Evolutionary conservation across 1,140 invertebrate species (phyloP).

Genomic region (Bradynema listronoti): DNA sequence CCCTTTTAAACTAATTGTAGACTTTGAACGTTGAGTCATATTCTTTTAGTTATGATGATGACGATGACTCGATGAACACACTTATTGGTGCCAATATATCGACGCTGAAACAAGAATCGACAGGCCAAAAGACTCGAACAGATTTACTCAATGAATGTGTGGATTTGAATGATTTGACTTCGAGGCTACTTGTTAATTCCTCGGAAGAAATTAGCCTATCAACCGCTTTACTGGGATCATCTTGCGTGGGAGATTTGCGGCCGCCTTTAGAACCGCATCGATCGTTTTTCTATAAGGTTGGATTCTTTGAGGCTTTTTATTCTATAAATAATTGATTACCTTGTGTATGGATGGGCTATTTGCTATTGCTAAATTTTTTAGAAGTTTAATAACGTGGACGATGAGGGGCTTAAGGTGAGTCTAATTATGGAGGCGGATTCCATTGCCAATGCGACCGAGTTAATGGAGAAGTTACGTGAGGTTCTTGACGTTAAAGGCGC

Average conservation of each 20-base stretch:
- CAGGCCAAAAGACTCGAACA: background rate
- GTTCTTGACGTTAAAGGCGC: constrained; percentile 4
- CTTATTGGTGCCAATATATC: no score
- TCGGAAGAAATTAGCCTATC: constrained; percentile 14
- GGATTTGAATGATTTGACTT: no score
- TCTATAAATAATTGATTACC: no score
- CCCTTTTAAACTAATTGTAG: no score
- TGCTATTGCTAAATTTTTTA: constrained; percentile 4
- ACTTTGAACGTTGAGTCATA: background rate
- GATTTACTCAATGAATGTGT: no score
- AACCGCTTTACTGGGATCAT: constrained; percentile 2
- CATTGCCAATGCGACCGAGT: constrained; percentile 1
- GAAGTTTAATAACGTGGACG: constrained; percentile 7
- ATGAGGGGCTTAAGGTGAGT: constrained; percentile 20
- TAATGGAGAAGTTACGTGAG: constrained; percentile 20
- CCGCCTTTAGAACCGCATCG: constrained; percentile 26
- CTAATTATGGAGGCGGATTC: constrained; percentile 14
- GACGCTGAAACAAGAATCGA: background rate
- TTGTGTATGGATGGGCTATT: background rate
- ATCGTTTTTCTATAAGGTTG: constrained; percentile 22
- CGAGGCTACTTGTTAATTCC: no score
- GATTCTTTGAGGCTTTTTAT: background rate
- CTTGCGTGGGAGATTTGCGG: constrained; percentile 1
- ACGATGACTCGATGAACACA: constrained; percentile 1
- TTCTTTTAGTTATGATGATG: constrained; percentile 23